Base-by-base conservation (phyloP, 2,113 vertebrate species). In the Myiopsitta monachus region DNA sequence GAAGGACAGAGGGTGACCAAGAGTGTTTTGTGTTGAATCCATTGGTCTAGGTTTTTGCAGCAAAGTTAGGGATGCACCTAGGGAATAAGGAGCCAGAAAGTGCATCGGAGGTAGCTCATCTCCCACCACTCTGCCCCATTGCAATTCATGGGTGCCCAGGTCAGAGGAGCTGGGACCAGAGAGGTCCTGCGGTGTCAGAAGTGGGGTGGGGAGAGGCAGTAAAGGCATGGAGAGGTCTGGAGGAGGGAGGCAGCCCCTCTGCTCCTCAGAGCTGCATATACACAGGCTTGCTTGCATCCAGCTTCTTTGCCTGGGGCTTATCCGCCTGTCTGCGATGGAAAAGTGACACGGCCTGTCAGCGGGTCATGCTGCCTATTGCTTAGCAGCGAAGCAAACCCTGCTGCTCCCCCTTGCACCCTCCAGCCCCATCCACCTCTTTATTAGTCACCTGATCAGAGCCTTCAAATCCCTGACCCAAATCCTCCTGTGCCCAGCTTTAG, bases 401-500 rank as follows among this genome's bases (percentile, higher is more conserved):
- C 90, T 23, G 41, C 66, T 62, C n/a, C 41, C 38, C 61, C 44
- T 38, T 12, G 26, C 27, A 9, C 18, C 41, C 28, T 18, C 66
- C 12, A 1, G 7, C 57, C 77, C 76, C 82, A 27, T 74, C 74
- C 41, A 9, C 68, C 46, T 69, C 64, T 83, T 73, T 44, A 11
- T 47, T 23, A 70, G 72, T 69, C 57, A 64, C 94, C 88, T 61
- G 85, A 66, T 89, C 43, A 36, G 76, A 61, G 82, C 70, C 84
- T 57, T 30, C 82, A 93, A 55, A 92, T 87, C 95, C 91, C 88
- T 95, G 96, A 90, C 96, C 97, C 95, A 95, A 94, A 89, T 97
- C 93, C 92, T 39, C 82, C 75, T 19, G 83, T 83, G 95, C 90
- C 69, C 90, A 46, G 82, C 90, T 90, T 94, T 66, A 38, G 91